Evolutionary conservation across 2,888 invertebrate genomes (phyloP).

Genomic region (Vannuccia rotundouncinata): DNA sequence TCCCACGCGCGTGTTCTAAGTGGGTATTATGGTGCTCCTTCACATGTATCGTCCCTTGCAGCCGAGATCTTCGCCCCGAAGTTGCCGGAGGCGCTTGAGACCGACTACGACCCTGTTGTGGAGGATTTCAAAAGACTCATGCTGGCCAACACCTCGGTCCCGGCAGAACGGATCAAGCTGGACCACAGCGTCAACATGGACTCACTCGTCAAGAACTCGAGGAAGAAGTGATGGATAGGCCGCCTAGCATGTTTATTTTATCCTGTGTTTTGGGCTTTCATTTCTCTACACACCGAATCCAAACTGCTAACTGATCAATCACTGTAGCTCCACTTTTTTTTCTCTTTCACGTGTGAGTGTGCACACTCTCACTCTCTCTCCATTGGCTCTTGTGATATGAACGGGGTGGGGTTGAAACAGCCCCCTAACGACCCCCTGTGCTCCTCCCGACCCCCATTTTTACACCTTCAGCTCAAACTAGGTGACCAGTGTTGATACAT

Average conservation of each 20-base stretch:
- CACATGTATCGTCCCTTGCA: not conserved
- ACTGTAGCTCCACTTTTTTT: too few relatives aligned
- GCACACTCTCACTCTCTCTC: not conserved
- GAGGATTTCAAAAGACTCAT: conserved; percentile 8
- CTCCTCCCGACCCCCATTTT: not conserved
- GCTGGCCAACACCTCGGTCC: not conserved
- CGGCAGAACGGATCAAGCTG: not conserved
- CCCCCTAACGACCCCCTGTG: not conserved
- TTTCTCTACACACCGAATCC: too few relatives aligned
- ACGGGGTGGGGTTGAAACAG: not conserved
- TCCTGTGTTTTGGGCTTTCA: not conserved
- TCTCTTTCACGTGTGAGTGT: not conserved
- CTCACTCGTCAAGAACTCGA: not conserved
- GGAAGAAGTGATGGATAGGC: not conserved
- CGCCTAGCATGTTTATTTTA: not conserved
- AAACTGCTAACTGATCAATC: too few relatives aligned
- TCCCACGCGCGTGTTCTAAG: too few relatives aligned
- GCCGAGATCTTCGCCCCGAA: not conserved
- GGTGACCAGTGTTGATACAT: too few relatives aligned
- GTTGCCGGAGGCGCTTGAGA: not conserved
- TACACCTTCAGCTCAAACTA: not conserved
- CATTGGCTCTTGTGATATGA: not conserved
- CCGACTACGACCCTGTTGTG: conserved; percentile 20
- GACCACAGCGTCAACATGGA: not conserved
- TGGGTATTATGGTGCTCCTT: too few relatives aligned